Base-by-base conservation (phyloP, 2,888 invertebrate genomes). In the Trissonchulus sp. region DNA sequence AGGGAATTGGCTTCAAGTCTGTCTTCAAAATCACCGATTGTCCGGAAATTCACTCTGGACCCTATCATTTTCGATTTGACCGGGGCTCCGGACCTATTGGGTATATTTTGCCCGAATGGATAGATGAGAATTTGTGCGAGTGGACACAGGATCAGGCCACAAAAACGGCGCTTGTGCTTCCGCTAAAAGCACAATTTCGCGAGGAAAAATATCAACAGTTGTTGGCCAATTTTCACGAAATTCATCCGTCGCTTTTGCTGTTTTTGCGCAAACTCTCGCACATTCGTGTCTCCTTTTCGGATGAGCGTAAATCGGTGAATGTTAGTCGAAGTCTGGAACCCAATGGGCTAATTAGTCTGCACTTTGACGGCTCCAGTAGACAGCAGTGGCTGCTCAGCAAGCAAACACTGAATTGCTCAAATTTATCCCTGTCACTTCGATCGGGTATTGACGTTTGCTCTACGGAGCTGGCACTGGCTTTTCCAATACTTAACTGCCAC, bases 1-100 rank as follows among this genome's bases (percentile, higher is more conserved):
- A 65, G 35, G 68, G 68, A 15, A 65, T 65, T 65, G 68, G 68
- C 8, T 65, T 65, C 35, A 65, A 65, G n/a, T 65, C 68, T 8
- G 68, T 65, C 18, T 65, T 65, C 35, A 65, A 65, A 28, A 65
- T 65, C 35, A 65, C 15, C 68, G 68, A 65, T n/a, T 28, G 68
- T 15, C 68, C 68, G 35, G 33, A 65, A 33, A 65, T 65, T 65
- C 35, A 65, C n/a, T 65, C 68, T 18, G 35, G 8, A 8, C 8
- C 8, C 8, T 65, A 33, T n/a, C 31, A 65, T 65, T 65, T 65
- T 28, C 31, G 35, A 28, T 65, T 65, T 65, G 28, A 65, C n/a
- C 48, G 48, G 48, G 8, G 8, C 33, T 8, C 8, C 35, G 68
- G 68, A 8, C 68, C 68, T 8, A 30, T 65, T 65, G 68, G 68